Evolutionary conservation across 2,888 invertebrate species (phyloP).

Genomic region (Margaritifera margaritifera): DNA sequence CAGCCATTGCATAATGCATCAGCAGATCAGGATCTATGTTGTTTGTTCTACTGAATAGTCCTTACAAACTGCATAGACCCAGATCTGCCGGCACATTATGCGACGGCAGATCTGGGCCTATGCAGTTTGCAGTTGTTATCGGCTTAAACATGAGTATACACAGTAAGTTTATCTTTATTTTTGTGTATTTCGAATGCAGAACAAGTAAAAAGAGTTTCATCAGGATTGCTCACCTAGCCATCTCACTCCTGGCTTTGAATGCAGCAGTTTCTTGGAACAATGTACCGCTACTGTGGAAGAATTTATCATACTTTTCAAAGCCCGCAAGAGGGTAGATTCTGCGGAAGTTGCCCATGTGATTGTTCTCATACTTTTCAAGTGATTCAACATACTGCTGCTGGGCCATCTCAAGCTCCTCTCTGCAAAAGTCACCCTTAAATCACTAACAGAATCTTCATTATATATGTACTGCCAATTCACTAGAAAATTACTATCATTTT

Average conservation of each 20-base stretch:
- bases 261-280: slow-evolving; percentile 73
- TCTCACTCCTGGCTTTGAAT: slow-evolving; percentile 71
- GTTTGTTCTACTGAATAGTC: too few relatives aligned
- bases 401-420: slow-evolving; percentile 71
- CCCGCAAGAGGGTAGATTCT: slow-evolving; percentile 69
- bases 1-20: too few relatives aligned
- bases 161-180: too few relatives aligned
- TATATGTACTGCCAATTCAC: background rate
- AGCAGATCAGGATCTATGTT: too few relatives aligned
- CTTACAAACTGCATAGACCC: too few relatives aligned
- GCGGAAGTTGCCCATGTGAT: slow-evolving; percentile 72
- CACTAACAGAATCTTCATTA: too few relatives aligned
- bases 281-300: slow-evolving; percentile 71
- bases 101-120: too few relatives aligned
- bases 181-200: background rate
- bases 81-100: too few relatives aligned
- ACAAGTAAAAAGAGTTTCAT: background rate
- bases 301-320: slow-evolving; percentile 71
- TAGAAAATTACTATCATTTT: background rate
- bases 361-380: slow-evolving; percentile 69
- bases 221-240: slow-evolving; percentile 65
- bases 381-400: slow-evolving; percentile 68
- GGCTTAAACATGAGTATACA: too few relatives aligned
- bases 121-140: too few relatives aligned
- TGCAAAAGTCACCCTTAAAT: slow-evolving; percentile 27